These are phyloP conservation scores for Pyrrhosoma nymphula DNA, from an alignment of 2,888 invertebrate species.

Conservation along the genomic window DNA sequence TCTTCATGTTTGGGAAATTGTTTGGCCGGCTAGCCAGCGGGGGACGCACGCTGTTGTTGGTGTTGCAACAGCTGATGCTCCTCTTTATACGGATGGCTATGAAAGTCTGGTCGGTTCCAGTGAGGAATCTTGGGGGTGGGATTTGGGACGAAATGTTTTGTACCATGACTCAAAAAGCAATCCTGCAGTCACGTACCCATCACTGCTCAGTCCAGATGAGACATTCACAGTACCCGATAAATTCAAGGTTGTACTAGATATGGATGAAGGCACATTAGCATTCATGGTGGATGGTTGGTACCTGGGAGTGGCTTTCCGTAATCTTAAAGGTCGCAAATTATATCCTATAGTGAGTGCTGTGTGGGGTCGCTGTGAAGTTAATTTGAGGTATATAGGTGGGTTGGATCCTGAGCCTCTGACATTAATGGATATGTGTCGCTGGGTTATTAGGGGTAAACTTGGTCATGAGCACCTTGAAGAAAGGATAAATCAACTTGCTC, in stretches of 20 bases:
- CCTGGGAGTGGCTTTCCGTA: conserved; percentile 97
- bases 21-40: conserved; percentile 97
- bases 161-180: conserved; percentile 96
- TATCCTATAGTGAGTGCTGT: conserved; percentile 99
- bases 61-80: conserved; percentile 97
- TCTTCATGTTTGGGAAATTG: conserved; percentile 98
- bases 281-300: conserved; percentile 99
- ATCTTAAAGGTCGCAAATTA: conserved; percentile 97
- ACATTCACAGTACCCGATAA: conserved; percentile 97
- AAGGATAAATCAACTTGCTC: conserved; percentile 90
- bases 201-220: conserved; percentile 95
- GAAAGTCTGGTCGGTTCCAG: conserved; percentile 97
- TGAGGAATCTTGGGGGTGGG: conserved; percentile 99
- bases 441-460: conserved; percentile 96
- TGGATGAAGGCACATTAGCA: conserved; percentile 99
- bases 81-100: conserved; percentile 98
- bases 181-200: conserved; percentile 93
- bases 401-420: conserved; percentile 99
- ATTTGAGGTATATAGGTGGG: conserved; percentile 98
- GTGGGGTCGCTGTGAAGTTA: conserved; percentile 99
- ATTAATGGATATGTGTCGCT: conserved; percentile 97
- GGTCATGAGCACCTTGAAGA: conserved; percentile 94
- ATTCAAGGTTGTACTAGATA: conserved; percentile 96
- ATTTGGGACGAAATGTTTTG: conserved; percentile 93
- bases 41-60: conserved; percentile 99